Conservation (phyloP, 1,140 invertebrate species). For the Wiebesia pumilae region DNA sequence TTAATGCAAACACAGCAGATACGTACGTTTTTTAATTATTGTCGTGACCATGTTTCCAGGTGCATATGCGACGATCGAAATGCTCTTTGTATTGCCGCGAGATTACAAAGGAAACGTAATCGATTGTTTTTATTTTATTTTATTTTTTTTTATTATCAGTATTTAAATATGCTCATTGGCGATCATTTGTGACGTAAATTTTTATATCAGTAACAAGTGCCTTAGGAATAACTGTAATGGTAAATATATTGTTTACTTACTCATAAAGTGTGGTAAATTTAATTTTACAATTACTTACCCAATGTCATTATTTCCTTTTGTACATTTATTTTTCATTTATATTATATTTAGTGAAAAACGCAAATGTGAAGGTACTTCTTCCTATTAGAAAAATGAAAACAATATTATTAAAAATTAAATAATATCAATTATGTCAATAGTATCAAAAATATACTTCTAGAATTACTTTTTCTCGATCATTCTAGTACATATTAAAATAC, state of each 20-base stretch:
- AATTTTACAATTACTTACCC: background rate
- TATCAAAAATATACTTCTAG: too few relatives aligned
- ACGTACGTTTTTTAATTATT: conserved; percentile 47
- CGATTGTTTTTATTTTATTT: conserved; percentile 61
- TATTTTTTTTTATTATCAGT: conserved; percentile 67
- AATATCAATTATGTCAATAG: background rate
- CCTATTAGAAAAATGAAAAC: too few relatives aligned
- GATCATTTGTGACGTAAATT: conserved; percentile 71
- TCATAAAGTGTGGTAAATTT: conserved; percentile 51
- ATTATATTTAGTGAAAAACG: background rate
- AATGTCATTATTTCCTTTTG: background rate
- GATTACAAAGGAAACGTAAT: conserved; percentile 67
- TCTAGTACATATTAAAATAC: too few relatives aligned
- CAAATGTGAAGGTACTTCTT: too few relatives aligned
- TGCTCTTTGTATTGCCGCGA: conserved; percentile 51
- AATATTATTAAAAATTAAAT: background rate
- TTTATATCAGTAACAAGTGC: conserved; percentile 74
- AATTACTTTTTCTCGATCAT: too few relatives aligned
- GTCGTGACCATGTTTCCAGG: conserved; percentile 27
- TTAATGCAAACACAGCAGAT: conserved; percentile 39
- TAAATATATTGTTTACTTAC: conserved; percentile 75
- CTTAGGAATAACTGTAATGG: conserved; percentile 72
- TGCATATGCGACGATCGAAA: conserved; percentile 36
- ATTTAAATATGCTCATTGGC: conserved; percentile 73
- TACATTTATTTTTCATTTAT: background rate